Base-by-base conservation (phyloP, 1,140 invertebrate species). In the Saxidomus purpurata region DNA sequence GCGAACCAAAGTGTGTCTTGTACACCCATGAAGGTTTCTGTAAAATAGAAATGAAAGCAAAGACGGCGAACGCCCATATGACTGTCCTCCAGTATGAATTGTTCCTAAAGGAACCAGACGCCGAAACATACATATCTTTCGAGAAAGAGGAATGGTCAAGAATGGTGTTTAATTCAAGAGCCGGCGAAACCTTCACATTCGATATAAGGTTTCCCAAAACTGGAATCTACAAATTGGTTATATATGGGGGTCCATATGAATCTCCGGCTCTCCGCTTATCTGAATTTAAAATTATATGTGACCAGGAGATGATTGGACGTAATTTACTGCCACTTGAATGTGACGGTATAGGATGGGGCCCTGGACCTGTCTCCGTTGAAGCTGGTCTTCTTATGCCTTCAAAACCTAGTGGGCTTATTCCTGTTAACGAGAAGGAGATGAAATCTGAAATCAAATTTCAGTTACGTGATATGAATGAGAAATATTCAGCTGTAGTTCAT, bases 331-430 rank as follows among this genome's bases (percentile, higher is more conserved):
- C 91, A 11, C 69, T 92, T 31, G 77, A 88, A 55, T 82, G 84
- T 22, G 82, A 71, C 17, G 43, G 69, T 25, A 79, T 90, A 34
- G 91, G 91, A 0, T 92, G 87, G 83, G 91, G 91, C 11, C 91
- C 91, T 25, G 91, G 91, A 31, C 90, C 91, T 13, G 25, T 34
- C 22, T 69, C 80, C 11, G 85, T 80, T 38, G 63, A 59, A 55
- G 82, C 81, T 47, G 90, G 90, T 15, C 63, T 92, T n/a, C 67
- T 91, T 9, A 52, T 92, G 11, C 91, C 91, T 15, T 91, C 90
- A 4, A 87, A 89, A 59, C 80, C 74, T 19, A 89, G 61, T 38
- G 91, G 91, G 25, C 19, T 89, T 36, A 71, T 90, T 15, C 59
- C 87, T n/a, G 61, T 87, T 25, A 61, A 69, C 76, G 63, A 76